Conservation (phyloP, 2,797 vertebrate species). For the Apogon hyalosoma region DNA sequence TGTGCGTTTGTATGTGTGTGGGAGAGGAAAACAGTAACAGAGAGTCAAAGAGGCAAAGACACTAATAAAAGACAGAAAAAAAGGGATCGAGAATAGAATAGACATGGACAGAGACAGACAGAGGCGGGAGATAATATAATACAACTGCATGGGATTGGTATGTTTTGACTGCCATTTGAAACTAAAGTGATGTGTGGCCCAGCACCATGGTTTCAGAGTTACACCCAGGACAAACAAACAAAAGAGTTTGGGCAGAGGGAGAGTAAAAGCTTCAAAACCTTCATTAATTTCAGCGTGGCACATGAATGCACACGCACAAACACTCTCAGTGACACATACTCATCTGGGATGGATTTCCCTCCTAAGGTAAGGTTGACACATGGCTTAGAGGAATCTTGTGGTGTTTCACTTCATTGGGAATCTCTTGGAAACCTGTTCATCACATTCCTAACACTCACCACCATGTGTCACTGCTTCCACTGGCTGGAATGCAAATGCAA, state of each 20-base stretch:
- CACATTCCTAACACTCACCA: conserved; percentile 47
- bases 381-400: conserved; percentile 31
- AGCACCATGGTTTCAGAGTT: conserved; percentile 84
- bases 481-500: conserved; percentile 19
- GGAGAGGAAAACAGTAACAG: conserved; percentile 22
- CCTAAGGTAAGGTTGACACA: conserved; percentile 43
- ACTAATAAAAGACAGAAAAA: conserved; percentile 39
- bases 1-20: conserved; percentile 32
- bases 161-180: conserved; percentile 70
- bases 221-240: conserved; percentile 87
- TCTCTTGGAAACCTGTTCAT: conserved; percentile 52
- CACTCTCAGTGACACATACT: conserved; percentile 17
- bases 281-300: conserved; percentile 36
- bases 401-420: conserved; percentile 31
- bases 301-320: conserved; percentile 18
- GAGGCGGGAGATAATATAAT: conserved; percentile 32
- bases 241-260: conserved; percentile 55
- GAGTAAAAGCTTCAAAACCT: conserved; percentile 37
- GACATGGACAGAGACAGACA: conserved; percentile 23
- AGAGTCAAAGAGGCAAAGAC: conserved; percentile 17
- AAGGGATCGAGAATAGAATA: neutral
- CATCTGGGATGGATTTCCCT: conserved; percentile 62
- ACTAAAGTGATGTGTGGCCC: conserved; percentile 71
- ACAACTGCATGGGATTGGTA: conserved; percentile 50
- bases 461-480: conserved; percentile 39